phyloP scores from a whole-genome alignment of 92 coral and sea anemone genomes.

The Epizoanthus scotinus region DNA sequence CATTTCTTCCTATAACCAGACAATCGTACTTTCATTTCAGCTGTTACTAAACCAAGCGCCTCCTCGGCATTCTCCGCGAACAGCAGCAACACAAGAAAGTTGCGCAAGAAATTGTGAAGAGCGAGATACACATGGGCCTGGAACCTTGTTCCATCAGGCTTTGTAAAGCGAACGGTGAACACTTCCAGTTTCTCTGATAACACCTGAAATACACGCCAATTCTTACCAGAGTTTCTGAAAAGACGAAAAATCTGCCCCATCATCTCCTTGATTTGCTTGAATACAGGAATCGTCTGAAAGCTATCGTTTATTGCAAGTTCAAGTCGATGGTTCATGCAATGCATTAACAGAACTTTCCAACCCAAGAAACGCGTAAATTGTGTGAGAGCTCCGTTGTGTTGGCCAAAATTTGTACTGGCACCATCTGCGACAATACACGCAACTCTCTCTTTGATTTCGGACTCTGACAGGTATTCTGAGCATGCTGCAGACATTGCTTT shows the following conservation, averaged over 20 bases:
- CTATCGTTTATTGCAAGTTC: slow-evolving; percentile 36
- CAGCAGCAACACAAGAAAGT: slow-evolving; percentile 39
- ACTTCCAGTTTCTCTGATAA: slow-evolving; percentile 43
- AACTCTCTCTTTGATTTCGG: slow-evolving; percentile 35
- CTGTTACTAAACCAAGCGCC: slow-evolving; percentile 36
- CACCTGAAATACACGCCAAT: slow-evolving; percentile 36
- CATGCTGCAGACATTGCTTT: slow-evolving; percentile 37
- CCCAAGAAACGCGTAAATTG: slow-evolving; percentile 38
- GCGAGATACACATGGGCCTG: slow-evolving; percentile 37
- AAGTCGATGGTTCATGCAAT: slow-evolving; percentile 21
- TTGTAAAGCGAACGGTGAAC: slow-evolving; percentile 33
- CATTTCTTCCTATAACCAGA: slow-evolving; percentile 32
- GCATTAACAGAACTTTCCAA: slow-evolving; percentile 41
- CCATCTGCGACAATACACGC: slow-evolving; percentile 39
- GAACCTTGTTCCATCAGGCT: slow-evolving; percentile 36
- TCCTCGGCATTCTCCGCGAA: slow-evolving; percentile 25
- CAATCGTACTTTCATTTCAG: slow-evolving; percentile 35
- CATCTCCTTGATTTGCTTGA: slow-evolving; percentile 38
- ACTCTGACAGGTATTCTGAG: slow-evolving; percentile 42
- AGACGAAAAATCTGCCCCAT: slow-evolving; percentile 36
- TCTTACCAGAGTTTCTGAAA: slow-evolving; percentile 28
- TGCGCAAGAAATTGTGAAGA: slow-evolving; percentile 34
- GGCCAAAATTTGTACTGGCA: slow-evolving; percentile 39
- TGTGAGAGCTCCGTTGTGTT: slow-evolving; percentile 44
- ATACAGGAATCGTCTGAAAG: slow-evolving; percentile 34